Base-by-base conservation (phyloP, 2,888 invertebrate genomes). In the Yponomeuta malinellus region DNA sequence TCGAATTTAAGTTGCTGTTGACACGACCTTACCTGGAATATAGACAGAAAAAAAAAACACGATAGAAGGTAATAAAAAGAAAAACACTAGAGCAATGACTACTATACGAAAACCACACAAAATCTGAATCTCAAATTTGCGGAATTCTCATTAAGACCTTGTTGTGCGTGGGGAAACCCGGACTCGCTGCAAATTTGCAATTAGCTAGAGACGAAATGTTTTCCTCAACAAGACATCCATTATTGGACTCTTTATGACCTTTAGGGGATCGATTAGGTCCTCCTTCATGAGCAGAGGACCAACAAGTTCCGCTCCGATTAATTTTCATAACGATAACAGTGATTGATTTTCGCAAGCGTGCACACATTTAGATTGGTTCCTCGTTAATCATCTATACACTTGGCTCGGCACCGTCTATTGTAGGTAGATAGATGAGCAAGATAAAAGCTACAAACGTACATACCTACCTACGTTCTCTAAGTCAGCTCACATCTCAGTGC, bases 401-500 rank as follows among this genome's bases (percentile, higher is more conserved):
- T 59, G 52, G 52, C 52, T 59, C 52, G 52, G 52, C 52, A 59
- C 52, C 2, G 52, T 12, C 52, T 59, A 59, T 59, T 59, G 52
- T 59, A 59, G 52, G 52, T 59, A 59, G 52, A 59, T 59, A 59
- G 52, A n/a, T 48, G 31, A n/a, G 67, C 37, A 68, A 68, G 48
- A 48, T 68, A n/a, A 68, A 68, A 68, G 68, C 68, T 68, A 43
- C 65, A 70, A 65, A 70, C 31, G 37, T 81, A 78, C 33, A 67
- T 79, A 78, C 64, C n/a, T 70, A 63, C 37, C 23, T 48, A 59
- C 10, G 29, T n/a, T 68, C 85, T 81, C 83, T 84, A 81, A 88
- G 87, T 86, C 87, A 81, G 83, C 84, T 86, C 88, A 84, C 87
- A 87, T 87, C 84, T 81, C 83, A 78, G 52, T 59, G 70, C 64